Evolutionary conservation across 2,888 invertebrate genomes (phyloP).

Genomic region (Hirtodrosophila duncani): DNA sequence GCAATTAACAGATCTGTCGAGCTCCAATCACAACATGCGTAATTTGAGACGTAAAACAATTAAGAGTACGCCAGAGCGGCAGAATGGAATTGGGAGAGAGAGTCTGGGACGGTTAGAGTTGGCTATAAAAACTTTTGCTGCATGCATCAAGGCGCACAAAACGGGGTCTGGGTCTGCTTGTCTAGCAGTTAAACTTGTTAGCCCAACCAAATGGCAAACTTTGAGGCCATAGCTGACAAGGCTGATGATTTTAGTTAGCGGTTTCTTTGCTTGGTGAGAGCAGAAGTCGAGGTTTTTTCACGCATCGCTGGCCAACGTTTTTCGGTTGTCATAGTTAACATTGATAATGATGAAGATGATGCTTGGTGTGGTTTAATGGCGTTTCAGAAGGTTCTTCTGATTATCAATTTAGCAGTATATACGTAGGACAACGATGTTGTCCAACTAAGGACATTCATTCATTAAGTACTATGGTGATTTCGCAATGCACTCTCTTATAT

Average conservation of each 20-base stretch:
- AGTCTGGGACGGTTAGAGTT: background rate
- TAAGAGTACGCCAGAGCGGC: too few species aligned
- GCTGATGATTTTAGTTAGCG: constrained; percentile 29
- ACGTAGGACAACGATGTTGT: too few species aligned
- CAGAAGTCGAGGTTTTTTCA: too few species aligned
- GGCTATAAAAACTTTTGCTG: constrained; percentile 24
- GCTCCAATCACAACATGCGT: constrained; percentile 28
- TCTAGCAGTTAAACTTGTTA: constrained; percentile 31
- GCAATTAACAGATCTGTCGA: constrained; percentile 52
- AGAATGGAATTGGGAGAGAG: constrained; percentile 8
- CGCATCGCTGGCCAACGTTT: constrained; percentile 28
- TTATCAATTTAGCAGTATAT: too few species aligned
- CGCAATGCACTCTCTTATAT: too few species aligned
- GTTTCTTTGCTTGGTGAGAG: too few species aligned
- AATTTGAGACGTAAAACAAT: constrained; percentile 40
- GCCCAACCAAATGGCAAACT: constrained; percentile 39
- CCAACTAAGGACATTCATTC: too few species aligned
- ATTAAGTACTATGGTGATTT: too few species aligned
- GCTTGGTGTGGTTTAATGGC: too few species aligned
- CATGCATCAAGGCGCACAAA: constrained; percentile 34
- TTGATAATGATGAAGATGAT: constrained; percentile 32
- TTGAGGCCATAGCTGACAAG: constrained; percentile 12
- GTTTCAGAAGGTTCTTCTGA: too few species aligned
- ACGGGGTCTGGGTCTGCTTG: too few species aligned
- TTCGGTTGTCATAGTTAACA: constrained; percentile 19